Percentiles rank a stretch among this genome's conserved stretches.
These are phyloP conservation scores for Seriola dumerili DNA, from an alignment of 2,113 vertebrate genomes.

Conservation along the genomic window DNA sequence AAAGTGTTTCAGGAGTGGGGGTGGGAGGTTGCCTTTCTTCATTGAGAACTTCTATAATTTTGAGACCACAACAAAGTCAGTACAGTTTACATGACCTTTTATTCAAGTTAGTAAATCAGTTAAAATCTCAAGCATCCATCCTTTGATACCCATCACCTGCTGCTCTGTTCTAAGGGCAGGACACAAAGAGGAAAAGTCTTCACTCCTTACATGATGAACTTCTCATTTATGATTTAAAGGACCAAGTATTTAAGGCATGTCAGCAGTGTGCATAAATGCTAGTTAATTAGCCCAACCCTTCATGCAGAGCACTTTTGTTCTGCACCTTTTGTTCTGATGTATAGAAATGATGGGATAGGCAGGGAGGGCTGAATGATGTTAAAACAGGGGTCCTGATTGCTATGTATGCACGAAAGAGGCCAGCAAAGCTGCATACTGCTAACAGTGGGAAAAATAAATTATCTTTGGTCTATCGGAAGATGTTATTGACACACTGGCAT, in stretches of 20 bases:
- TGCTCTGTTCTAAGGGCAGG: not conserved
- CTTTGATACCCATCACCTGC: not conserved
- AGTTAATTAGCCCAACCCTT: conserved; percentile 14
- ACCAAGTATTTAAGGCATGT: not conserved
- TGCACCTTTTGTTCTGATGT: not conserved
- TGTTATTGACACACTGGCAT: not conserved
- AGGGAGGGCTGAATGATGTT: not conserved
- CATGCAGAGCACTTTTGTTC: not conserved
- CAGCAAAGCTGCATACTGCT: not conserved
- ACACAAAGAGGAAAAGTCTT: not conserved
- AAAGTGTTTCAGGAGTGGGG: not conserved
- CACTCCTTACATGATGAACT: not conserved
- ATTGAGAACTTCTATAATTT: too few relatives aligned
- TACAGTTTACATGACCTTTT: too few relatives aligned
- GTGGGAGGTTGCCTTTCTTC: too few relatives aligned
- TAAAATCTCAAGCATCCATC: not conserved
- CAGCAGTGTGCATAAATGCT: not conserved
- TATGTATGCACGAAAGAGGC: not conserved
- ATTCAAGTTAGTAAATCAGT: not conserved
- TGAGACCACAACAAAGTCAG: too few relatives aligned
- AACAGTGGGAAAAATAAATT: not conserved
- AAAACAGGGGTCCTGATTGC: not conserved
- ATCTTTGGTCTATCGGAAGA: not conserved
- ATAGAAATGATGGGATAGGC: not conserved
- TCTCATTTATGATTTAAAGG: not conserved